Evolutionary conservation across 2,113 vertebrate species (phyloP).

Genomic region (Carlito syrichta): DNA sequence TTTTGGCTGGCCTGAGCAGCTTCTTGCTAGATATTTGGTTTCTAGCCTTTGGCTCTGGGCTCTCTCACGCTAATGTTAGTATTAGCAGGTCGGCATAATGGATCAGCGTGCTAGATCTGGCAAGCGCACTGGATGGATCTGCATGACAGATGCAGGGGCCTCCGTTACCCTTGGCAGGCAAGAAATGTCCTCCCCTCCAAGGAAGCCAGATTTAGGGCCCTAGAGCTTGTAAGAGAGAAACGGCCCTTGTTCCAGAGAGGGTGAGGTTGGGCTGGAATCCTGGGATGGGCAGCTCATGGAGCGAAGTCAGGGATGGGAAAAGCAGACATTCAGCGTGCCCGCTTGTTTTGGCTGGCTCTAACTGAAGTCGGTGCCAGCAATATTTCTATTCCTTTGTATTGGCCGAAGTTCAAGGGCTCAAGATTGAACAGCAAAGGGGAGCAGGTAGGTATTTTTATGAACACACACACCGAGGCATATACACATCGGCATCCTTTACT

Average conservation of each 20-base stretch:
- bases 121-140: conserved; percentile 55
- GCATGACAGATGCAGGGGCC: conserved; percentile 57
- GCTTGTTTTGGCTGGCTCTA: conserved; percentile 64
- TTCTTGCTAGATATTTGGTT: conserved; percentile 46
- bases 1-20: conserved; percentile 72
- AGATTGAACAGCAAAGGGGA: conserved; percentile 13
- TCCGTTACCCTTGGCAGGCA: conserved; percentile 73
- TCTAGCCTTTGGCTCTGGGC: conserved; percentile 72
- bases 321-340: not conserved
- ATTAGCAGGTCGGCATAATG: conserved; percentile 74
- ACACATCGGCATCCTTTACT: not conserved
- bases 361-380: conserved; percentile 40
- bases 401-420: conserved; percentile 59
- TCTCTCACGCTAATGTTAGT: conserved; percentile 56
- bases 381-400: conserved; percentile 58
- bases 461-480: fast-evolving
- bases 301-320: not conserved
- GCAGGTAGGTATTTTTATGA: not conserved
- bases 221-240: conserved; percentile 50
- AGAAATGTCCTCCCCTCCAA: conserved; percentile 58
- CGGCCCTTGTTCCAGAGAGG: conserved; percentile 12
- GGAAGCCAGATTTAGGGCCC: conserved; percentile 58
- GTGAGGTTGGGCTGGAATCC: conserved; percentile 34
- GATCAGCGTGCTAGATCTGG: conserved; percentile 71
- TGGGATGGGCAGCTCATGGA: conserved; percentile 25